Base-by-base conservation (phyloP, 1,140 invertebrate species). In the Pissodes strobi region DNA sequence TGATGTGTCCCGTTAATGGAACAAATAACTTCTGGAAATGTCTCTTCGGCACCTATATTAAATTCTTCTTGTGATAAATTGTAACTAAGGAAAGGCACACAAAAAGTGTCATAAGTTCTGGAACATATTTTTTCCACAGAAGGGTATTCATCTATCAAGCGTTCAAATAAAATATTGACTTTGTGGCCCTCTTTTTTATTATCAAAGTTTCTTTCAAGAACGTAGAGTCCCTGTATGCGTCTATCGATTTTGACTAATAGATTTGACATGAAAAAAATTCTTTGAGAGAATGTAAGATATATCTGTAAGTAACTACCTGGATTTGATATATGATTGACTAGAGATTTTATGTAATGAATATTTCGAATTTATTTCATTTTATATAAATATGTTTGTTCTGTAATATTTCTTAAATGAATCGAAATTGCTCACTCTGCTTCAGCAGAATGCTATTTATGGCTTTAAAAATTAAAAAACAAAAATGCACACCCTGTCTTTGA, bases 61-160 rank as follows among this genome's bases (percentile, higher is more conserved):
- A 62, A 62, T 62, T 62, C 59, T 19, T 27, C 27, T 15, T 10
- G n/a, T 62, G 59, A 62, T 52, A 62, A 49, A 62, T 62, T 41
- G 45, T 19, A 23, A 17, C 41, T 25, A 21, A 48, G 49, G 30
- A 46, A 52, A 39, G 37, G 30, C 21, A 62, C n/a, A n/a, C 43
- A 53, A 53, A 62, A 62, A 62, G 22, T 53, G 59, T 62, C 59
- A 62, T 52, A 62, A 66, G 22, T 57, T 58, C 10, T 13, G 27
- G 18, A 59, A 66, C 56, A 55, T 23, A 59, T 60, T 52, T 66
- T 60, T 60, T 55, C 22, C 25, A 15, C 10, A 37, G 21, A 22
- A 12, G 22, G 38, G 52, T 22, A 51, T 38, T 69, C 70, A 71
- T 71, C 68, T 66, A 71, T 71, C 70, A 71, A 45, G 56, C 63